phyloP scores from a whole-genome alignment of 2,888 invertebrate genomes.

The Neoascia interrupta region DNA sequence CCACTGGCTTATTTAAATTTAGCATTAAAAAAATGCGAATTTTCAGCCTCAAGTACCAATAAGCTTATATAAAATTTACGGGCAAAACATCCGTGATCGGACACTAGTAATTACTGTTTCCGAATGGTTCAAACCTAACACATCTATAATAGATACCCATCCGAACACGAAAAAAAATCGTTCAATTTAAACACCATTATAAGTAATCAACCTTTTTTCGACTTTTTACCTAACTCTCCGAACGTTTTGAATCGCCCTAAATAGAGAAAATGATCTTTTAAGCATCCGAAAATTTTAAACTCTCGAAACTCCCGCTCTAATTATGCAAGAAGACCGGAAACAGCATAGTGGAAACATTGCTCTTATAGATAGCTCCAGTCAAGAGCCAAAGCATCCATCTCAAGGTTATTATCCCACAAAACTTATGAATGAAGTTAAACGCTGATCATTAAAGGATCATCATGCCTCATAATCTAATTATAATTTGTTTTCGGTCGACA shows the following conservation, averaged over 20 bases:
- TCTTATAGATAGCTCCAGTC: slow-evolving; percentile 21
- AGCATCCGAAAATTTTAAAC: slow-evolving; percentile 38
- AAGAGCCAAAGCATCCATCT: slow-evolving; percentile 36
- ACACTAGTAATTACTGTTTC: no score
- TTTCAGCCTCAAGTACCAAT: no score
- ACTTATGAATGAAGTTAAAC: slow-evolving; percentile 75
- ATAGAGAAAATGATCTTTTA: slow-evolving; percentile 63
- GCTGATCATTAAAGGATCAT: slow-evolving; percentile 79
- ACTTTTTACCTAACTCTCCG: not conserved
- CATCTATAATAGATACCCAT: not conserved
- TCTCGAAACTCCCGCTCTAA: slow-evolving; percentile 38
- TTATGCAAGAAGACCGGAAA: slow-evolving; percentile 67
- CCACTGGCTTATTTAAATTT: no score
- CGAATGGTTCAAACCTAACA: no score
- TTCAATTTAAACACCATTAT: slow-evolving; percentile 61
- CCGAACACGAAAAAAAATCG: slow-evolving; percentile 1
- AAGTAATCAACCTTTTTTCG: slow-evolving; percentile 11
- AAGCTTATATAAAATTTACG: no score
- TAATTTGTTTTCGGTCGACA: slow-evolving; percentile 75
- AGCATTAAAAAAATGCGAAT: no score
- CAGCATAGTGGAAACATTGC: slow-evolving; percentile 32
- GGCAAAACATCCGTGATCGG: no score
- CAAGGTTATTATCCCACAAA: slow-evolving; percentile 64
- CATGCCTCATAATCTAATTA: slow-evolving; percentile 79
- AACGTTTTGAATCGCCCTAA: slow-evolving; percentile 17